Percentiles rank a stretch among this genome's conserved stretches.
Conservation (phyloP, 2,113 vertebrate species). For the Forbesichthys agassizii region DNA sequence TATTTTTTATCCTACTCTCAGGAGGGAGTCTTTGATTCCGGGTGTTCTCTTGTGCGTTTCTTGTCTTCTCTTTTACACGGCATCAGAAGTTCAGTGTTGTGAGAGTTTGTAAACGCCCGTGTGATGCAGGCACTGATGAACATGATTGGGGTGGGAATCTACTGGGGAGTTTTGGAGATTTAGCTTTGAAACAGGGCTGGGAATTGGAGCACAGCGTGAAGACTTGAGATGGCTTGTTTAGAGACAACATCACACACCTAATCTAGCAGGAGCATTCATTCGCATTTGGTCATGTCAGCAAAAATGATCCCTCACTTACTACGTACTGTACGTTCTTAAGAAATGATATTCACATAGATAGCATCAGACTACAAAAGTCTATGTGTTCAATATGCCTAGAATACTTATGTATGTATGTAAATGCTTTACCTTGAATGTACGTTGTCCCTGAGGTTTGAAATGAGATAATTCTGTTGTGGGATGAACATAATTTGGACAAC, state of each 20-base stretch:
- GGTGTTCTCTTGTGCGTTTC: conserved; percentile 19
- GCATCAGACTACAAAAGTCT: too few species aligned
- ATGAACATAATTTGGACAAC: not conserved
- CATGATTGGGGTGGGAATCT: conserved; percentile 38
- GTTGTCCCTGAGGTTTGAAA: not conserved
- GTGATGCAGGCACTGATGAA: conserved; percentile 43
- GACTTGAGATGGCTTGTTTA: conserved; percentile 1
- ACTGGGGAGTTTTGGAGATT: conserved; percentile 32
- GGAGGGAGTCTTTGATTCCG: conserved; percentile 62
- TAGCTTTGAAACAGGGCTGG: conserved; percentile 25
- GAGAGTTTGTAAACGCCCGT: conserved; percentile 36
- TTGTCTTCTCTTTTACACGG: conserved; percentile 4
- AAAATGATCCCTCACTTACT: conserved; percentile 7
- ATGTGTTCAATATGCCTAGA: not conserved
- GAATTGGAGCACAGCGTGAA: not conserved
- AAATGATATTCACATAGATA: too few species aligned
- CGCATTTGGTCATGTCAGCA: not conserved
- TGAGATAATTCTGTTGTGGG: not conserved
- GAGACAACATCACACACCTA: conserved; percentile 19
- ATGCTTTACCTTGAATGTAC: not conserved
- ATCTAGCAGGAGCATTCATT: conserved; percentile 16
- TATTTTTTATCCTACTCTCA: conserved; percentile 56
- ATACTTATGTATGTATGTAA: not conserved
- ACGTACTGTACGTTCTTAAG: not conserved
- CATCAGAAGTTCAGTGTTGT: conserved; percentile 36